Evolutionary conservation across 35 echinoderm and acorn worm species (phyloP), one percentile per base, ranked within the genome.

Genomic region (Amphiura filiformis): DNA sequence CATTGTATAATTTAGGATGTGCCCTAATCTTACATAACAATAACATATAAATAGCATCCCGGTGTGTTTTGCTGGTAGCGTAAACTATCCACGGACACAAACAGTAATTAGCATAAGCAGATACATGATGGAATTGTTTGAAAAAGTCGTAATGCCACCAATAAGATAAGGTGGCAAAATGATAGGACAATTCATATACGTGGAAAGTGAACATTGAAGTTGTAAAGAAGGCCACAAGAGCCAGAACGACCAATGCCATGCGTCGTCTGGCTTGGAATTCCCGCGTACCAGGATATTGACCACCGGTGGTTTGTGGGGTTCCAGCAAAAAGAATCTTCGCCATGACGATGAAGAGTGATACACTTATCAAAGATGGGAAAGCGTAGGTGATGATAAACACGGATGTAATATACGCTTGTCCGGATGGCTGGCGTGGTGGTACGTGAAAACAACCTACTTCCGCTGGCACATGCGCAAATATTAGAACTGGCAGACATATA

Each of bases 81-180:
- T 13, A 70, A 4, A 70, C 61, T 15, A 70, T 70, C 61, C 61
- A 70, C 61, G 61, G 61, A n/a, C 61, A 70, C 4, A 18, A 15
- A n/a, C 61, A 70, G 26, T 13, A 70, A 70, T 70, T 70, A n/a
- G 28, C 61, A 70, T 70, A 70, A 2, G 61, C 61, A 13, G 61
- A 70, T 30, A 70, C 61, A 70, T 70, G 61, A 30, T 70, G 61
- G 26, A 70, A 70, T 70, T 70, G 61, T 30, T 70, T 70, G 61
- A 70, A 70, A n/a, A 70, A 70, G 26, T 70, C 61, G 26, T 70
- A 70, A 70, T 70, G 61, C 61, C 61, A 70, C 61, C 61, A 70
- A 26, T 18, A 18, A 2, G 61, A 70, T 4, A 70, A 30, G 15
- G 61, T 26, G 26, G 11, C 61, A 70, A 70, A 70, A 70, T 70